Conservation (phyloP, 2,113 vertebrate species). For the Trogon melanurus region DNA sequence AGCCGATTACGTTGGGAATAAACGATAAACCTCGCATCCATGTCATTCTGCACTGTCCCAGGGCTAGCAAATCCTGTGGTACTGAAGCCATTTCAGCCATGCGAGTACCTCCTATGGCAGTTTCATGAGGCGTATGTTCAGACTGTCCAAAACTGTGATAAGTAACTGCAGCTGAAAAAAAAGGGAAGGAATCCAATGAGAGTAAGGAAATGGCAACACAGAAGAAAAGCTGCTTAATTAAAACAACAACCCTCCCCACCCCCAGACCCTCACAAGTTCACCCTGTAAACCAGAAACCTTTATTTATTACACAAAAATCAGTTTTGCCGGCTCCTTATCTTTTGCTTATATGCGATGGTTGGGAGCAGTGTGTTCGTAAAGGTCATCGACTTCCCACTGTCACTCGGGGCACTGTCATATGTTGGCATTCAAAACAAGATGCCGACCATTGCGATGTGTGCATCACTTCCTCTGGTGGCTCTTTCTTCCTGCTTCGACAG, state of each 20-base stretch:
- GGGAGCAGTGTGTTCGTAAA: not conserved
- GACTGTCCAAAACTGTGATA: not conserved
- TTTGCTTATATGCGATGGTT: not conserved
- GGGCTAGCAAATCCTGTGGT: not conserved
- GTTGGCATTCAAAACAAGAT: slow-evolving; percentile 58
- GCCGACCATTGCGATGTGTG: slow-evolving; percentile 42
- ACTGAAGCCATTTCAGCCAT: not conserved
- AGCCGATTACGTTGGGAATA: not conserved
- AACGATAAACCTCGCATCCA: not conserved
- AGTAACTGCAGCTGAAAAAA: not conserved
- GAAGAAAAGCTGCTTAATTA: not conserved
- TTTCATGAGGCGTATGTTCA: not conserved
- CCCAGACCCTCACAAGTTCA: not conserved
- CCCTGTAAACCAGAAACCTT: not conserved
- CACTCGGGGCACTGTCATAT: not conserved
- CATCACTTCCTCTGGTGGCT: slow-evolving; percentile 76
- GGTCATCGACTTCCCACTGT: not conserved
- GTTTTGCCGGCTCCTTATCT: not conserved
- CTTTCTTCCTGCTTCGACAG: slow-evolving; percentile 73
- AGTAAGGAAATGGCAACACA: not conserved
- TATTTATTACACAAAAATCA: not conserved
- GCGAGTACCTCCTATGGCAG: not conserved
- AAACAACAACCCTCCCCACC: not conserved
- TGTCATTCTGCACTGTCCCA: not conserved
- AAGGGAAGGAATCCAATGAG: not conserved